phyloP scores from a whole-genome alignment of 2,797 vertebrate species.

The Lerista edwardsae region DNA sequence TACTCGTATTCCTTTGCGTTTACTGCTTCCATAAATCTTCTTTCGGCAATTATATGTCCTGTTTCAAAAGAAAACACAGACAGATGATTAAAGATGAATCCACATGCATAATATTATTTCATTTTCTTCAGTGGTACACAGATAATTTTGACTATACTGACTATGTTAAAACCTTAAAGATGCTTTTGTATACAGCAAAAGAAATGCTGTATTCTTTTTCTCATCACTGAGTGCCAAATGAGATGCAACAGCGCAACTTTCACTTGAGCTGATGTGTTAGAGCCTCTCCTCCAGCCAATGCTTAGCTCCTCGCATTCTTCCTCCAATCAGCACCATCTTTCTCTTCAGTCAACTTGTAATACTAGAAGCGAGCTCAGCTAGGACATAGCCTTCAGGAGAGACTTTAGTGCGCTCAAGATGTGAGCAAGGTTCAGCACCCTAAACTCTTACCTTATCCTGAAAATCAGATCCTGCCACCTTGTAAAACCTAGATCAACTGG shows the following conservation, averaged over 20 bases:
- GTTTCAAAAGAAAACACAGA: slow-evolving; percentile 54
- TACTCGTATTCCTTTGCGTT: slow-evolving; percentile 83
- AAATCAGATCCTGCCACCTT: not conserved
- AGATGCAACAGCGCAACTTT: not conserved
- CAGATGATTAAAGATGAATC: slow-evolving; percentile 22
- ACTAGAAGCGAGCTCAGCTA: not conserved
- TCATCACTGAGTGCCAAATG: not conserved
- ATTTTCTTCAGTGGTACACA: not conserved
- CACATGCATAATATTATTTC: not conserved
- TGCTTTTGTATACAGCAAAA: too few species aligned
- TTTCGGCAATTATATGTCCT: slow-evolving; percentile 87
- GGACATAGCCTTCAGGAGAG: not conserved
- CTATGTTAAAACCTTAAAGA: not conserved
- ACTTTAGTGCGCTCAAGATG: not conserved
- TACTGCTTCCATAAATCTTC: slow-evolving; percentile 83
- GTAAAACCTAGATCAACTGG: too few species aligned
- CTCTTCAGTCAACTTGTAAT: not conserved
- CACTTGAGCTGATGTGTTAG: not conserved
- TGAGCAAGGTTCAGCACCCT: not conserved
- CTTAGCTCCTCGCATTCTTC: not conserved
- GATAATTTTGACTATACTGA: not conserved
- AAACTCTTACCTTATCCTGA: too few species aligned
- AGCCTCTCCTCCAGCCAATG: not conserved
- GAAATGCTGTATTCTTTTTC: not conserved
- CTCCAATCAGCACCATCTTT: not conserved